A percentile compares a stretch with the other conserved stretches of the same genome.
phyloP scores from a whole-genome alignment of 2,797 vertebrate species.

The Cyprinella venusta region DNA sequence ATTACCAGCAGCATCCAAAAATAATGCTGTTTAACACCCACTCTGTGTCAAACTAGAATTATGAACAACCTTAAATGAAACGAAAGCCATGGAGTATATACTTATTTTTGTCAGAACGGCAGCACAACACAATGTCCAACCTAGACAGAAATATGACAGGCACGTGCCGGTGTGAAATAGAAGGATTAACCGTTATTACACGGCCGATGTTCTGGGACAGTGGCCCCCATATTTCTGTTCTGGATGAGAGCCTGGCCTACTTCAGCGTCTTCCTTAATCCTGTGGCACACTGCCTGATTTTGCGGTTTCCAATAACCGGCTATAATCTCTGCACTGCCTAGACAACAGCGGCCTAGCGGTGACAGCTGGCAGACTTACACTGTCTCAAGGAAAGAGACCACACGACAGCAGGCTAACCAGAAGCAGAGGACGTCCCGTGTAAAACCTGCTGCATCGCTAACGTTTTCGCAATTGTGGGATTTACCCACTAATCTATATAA shows the following conservation, averaged over 20 bases:
- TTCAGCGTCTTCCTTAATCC: constrained; percentile 72
- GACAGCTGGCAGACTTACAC: constrained; percentile 53
- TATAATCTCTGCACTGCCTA: constrained; percentile 69
- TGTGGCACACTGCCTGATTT: constrained; percentile 56
- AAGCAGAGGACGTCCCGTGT: background rate
- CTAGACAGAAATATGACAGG: constrained; percentile 9
- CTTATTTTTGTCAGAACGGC: constrained; percentile 1
- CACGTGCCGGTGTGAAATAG: constrained; percentile 31
- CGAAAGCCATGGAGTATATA: constrained; percentile 8
- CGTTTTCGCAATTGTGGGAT: constrained; percentile 12
- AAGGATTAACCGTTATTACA: constrained; percentile 40
- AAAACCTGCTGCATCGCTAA: constrained; percentile 21
- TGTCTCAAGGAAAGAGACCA: constrained; percentile 42
- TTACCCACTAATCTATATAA: background rate
- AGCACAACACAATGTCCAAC: background rate
- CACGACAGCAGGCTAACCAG: constrained; percentile 24
- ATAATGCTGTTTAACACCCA: constrained; percentile 35
- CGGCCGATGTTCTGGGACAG: constrained; percentile 29
- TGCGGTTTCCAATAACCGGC: constrained; percentile 58
- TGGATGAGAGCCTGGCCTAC: constrained; percentile 72
- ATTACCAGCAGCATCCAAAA: constrained; percentile 16
- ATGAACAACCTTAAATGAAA: background rate
- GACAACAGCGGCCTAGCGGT: constrained; percentile 43
- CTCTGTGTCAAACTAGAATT: constrained; percentile 13
- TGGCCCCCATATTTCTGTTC: constrained; percentile 51